A percentile compares a stretch with the other conserved stretches of the same genome.
Evolutionary conservation across 2,888 invertebrate species (phyloP).

Genomic region (Lasiommata megera): DNA sequence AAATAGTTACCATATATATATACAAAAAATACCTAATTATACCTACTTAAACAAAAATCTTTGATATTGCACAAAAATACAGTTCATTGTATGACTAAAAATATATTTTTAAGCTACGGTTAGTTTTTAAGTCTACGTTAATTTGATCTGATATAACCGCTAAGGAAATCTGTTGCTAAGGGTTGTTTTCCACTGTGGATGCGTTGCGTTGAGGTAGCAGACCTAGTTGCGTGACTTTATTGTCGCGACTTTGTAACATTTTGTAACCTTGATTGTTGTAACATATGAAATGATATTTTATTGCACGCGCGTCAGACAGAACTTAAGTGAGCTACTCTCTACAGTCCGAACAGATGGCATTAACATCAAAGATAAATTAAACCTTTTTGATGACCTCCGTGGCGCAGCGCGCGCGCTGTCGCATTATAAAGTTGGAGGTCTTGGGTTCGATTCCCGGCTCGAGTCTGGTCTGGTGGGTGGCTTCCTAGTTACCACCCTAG

Average conservation of each 20-base stretch:
- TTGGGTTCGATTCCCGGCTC: too few relatives aligned
- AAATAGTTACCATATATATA: slow-evolving; percentile 33
- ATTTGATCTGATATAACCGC: slow-evolving; percentile 50
- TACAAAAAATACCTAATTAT: slow-evolving; percentile 13
- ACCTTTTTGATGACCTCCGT: too few relatives aligned
- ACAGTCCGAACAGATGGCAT: too few relatives aligned
- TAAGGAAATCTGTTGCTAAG: slow-evolving; percentile 16
- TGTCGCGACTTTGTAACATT: not conserved
- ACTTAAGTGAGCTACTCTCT: too few relatives aligned
- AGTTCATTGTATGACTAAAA: slow-evolving; percentile 45
- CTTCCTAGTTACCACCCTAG: too few relatives aligned
- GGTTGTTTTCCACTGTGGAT: not conserved
- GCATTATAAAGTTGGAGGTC: too few relatives aligned
- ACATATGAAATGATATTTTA: too few relatives aligned
- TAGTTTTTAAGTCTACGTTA: slow-evolving; percentile 40
- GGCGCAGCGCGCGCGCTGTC: too few relatives aligned
- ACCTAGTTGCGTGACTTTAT: not conserved
- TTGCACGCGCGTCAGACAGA: too few relatives aligned
- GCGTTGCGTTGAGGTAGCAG: not conserved
- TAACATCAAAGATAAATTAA: too few relatives aligned
- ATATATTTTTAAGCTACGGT: slow-evolving; percentile 39
- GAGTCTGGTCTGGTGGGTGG: too few relatives aligned
- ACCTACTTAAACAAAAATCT: slow-evolving; percentile 13
- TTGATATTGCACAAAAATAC: slow-evolving; percentile 56
- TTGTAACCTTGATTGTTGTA: not conserved